A percentile compares a stretch with the other conserved stretches of the same genome.
Conservation (phyloP, 2,888 invertebrate species). For the Prosapia bicincta region DNA sequence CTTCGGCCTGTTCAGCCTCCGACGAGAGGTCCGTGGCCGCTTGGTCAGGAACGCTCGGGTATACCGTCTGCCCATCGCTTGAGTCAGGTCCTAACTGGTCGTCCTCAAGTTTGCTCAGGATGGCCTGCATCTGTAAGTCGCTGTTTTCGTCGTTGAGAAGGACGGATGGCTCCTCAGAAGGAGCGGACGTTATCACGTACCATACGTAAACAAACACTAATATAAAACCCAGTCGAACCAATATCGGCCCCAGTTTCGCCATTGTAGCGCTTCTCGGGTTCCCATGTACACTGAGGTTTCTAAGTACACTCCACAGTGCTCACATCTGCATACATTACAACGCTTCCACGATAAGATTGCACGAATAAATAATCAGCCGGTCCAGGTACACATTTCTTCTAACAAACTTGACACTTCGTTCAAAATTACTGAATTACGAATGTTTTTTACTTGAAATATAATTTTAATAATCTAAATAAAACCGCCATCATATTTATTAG, state of each 20-base stretch:
- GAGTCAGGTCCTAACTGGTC: not conserved
- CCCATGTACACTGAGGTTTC: too few relatives aligned
- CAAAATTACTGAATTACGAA: too few relatives aligned
- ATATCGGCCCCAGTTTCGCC: not conserved
- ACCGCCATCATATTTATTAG: too few relatives aligned
- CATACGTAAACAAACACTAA: not conserved
- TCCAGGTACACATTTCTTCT: too few relatives aligned
- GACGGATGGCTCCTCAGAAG: not conserved
- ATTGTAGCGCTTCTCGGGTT: too few relatives aligned
- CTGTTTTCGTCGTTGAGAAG: not conserved
- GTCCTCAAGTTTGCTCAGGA: not conserved
- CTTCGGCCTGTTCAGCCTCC: not conserved
- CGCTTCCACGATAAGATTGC: too few relatives aligned
- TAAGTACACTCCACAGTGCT: too few relatives aligned
- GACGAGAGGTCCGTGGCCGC: not conserved
- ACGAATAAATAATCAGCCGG: too few relatives aligned
- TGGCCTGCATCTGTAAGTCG: not conserved
- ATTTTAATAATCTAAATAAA: too few relatives aligned
- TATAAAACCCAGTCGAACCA: not conserved
- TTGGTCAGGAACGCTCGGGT: not conserved
- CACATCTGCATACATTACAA: too few relatives aligned
- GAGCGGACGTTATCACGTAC: not conserved
- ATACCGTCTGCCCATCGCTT: not conserved
- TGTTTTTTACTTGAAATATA: too few relatives aligned
- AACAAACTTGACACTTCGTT: too few relatives aligned